These are phyloP conservation scores for Drusus annulatus DNA, from an alignment of 1,140 invertebrate species.

Conservation along the genomic window DNA sequence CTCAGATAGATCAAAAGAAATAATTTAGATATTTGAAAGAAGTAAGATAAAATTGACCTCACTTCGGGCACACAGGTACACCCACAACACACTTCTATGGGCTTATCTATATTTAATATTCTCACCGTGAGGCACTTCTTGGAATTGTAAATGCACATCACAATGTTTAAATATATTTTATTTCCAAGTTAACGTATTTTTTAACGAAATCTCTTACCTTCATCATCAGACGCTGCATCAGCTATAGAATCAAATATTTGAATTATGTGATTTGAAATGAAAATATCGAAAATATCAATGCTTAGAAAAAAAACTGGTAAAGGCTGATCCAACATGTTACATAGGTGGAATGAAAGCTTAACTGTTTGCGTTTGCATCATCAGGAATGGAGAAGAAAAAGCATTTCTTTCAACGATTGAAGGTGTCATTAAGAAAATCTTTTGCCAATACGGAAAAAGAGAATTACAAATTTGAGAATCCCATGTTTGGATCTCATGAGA, in stretches of 20 bases:
- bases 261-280: constrained; percentile 28
- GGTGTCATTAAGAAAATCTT: constrained; percentile 11
- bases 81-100: no score
- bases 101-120: no score
- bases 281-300: constrained; percentile 44
- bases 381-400: constrained; percentile 32
- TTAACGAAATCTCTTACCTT: constrained; percentile 29
- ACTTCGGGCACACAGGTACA: no score
- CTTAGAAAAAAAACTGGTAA: constrained; percentile 45
- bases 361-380: constrained; percentile 21
- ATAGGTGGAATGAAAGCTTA: constrained; percentile 32
- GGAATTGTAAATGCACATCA: no score
- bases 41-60: no score
- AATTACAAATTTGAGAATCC: constrained; percentile 37
- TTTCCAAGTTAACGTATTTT: no score
- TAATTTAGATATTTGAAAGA: no score
- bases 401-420: neutral
- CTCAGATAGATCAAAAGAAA: no score
- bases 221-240: constrained; percentile 2
- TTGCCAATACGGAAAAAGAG: constrained; percentile 34
- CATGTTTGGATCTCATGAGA: constrained; percentile 41
- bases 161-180: no score
- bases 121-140: no score
- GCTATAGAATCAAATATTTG: constrained; percentile 38
- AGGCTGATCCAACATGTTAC: constrained; percentile 24